Conservation (phyloP, 2,113 vertebrate species). For the Phyllopteryx taeniolatus region DNA sequence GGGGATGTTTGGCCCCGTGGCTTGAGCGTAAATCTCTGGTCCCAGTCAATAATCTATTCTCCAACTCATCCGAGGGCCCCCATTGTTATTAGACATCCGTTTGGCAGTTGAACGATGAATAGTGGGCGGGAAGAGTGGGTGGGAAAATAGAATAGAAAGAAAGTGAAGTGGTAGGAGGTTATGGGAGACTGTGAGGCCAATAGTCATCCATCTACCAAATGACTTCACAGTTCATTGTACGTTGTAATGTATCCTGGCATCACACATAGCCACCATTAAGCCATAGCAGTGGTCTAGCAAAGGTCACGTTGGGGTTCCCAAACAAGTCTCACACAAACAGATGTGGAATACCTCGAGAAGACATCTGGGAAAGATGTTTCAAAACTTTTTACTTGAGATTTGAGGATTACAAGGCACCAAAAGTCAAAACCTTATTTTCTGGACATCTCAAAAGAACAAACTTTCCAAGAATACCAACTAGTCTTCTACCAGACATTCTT, state of each 20-base stretch:
- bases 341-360: background rate
- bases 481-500: conserved; percentile 9
- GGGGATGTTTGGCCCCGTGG: conserved; percentile 59
- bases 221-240: conserved; percentile 69
- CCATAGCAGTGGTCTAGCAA: conserved; percentile 16
- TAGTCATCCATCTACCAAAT: conserved; percentile 62
- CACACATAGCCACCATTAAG: conserved; percentile 35
- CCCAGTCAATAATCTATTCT: conserved; percentile 76
- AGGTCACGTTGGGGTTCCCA: conserved; percentile 33
- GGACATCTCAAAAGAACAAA: background rate
- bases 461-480: conserved; percentile 1
- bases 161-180: conserved; percentile 57
- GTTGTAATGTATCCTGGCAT: conserved; percentile 48
- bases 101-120: conserved; percentile 62
- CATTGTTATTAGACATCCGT: conserved; percentile 67
- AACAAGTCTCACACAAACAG: conserved; percentile 9
- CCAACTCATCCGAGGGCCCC: conserved; percentile 60
- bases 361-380: background rate
- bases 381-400: background rate
- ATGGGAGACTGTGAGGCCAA: conserved; percentile 50
- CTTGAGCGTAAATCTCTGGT: conserved; percentile 73
- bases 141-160: conserved; percentile 45
- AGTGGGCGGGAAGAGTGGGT: conserved; percentile 2
- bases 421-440: background rate
- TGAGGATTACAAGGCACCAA: background rate